Evolutionary conservation across 2,113 vertebrate genomes (phyloP), one percentile per base, ranked within the genome.

Genomic region (Bubo blakistoni): DNA sequence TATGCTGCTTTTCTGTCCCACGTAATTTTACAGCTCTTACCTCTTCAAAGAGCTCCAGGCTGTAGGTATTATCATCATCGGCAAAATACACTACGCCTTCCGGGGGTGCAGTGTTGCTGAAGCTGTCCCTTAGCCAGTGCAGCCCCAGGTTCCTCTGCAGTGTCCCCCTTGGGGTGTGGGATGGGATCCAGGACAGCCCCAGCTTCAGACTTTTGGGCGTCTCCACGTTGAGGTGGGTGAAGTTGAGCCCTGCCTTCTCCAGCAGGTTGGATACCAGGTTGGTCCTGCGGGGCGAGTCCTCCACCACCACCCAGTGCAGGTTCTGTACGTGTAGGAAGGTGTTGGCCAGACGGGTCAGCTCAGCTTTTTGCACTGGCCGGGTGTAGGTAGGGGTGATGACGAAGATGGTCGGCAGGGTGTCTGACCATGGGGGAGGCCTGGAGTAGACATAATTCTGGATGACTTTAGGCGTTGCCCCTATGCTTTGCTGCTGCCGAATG

Each of bases 11-110:
- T 91, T 61, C 86, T 51, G 17, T 58, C n/a, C 34, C 18, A 20
- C 34, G 29, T 62, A 26, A 58, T 70, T 81, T 82, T 44, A 62
- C 0, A 0, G 30, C 16, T 65, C 93, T 97, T 96, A 99, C 99
- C 99, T 99, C 99, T 88, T 99, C 99, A 97, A 99, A 99, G 91
- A 99, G 98, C 91, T 99, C 98, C 97, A 99, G 97, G 97, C 99
- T 99, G 96, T 99, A 99, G 7, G 99, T 99, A 97, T 99, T 99
- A 97, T 99, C 99, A 94, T 99, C 99, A 10, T 99, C 99, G 2
- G 99, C 99, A 97, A 99, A 99, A 94, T 99, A 99, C 55, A 99
- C 99, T 0, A 99, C 98, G 3, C 99, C 99, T 92, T 98, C 98
- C 9, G 98, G 98, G 27, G 88, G 96, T 18, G 91, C 66, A 1